Conservation (phyloP, 2,113 vertebrate genomes). For the Trematocara stigmaticum region DNA sequence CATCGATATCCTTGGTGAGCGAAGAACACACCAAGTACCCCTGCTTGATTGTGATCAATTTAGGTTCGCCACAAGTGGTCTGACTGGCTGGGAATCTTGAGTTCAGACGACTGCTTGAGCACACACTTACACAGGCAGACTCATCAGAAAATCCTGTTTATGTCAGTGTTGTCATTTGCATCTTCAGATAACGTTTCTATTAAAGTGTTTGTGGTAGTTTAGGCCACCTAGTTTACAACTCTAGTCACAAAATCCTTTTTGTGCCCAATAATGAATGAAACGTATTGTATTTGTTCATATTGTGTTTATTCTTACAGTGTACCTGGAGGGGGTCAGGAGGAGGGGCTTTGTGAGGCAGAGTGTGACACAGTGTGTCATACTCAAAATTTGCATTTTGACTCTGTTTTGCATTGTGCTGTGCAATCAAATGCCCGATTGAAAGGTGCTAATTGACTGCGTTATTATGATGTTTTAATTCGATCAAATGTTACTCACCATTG, state of each 20-base stretch:
- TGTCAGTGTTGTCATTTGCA: not conserved
- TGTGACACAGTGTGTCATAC: not conserved
- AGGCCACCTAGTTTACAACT: not conserved
- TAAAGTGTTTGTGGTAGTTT: not conserved
- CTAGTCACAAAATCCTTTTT: not conserved
- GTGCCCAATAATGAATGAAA: not conserved
- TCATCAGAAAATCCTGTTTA: not conserved
- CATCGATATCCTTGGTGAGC: constrained; percentile 11
- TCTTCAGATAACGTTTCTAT: not conserved
- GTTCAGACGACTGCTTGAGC: not conserved
- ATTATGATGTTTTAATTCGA: not conserved
- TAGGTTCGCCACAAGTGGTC: not conserved
- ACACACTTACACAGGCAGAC: not conserved
- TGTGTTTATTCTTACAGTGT: not conserved
- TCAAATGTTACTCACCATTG: not conserved
- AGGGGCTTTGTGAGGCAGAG: not conserved
- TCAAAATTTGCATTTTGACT: not conserved
- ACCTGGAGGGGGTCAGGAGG: not conserved
- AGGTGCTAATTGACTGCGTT: not conserved
- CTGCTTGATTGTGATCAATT: constrained; percentile 34
- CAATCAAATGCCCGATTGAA: not conserved
- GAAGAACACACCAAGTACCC: constrained; percentile 6
- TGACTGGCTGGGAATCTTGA: not conserved
- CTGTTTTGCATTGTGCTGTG: not conserved
- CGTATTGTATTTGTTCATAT: not conserved